Evolutionary conservation across 2,888 invertebrate genomes (phyloP).

Genomic region (Schizotus pectinicornis): DNA sequence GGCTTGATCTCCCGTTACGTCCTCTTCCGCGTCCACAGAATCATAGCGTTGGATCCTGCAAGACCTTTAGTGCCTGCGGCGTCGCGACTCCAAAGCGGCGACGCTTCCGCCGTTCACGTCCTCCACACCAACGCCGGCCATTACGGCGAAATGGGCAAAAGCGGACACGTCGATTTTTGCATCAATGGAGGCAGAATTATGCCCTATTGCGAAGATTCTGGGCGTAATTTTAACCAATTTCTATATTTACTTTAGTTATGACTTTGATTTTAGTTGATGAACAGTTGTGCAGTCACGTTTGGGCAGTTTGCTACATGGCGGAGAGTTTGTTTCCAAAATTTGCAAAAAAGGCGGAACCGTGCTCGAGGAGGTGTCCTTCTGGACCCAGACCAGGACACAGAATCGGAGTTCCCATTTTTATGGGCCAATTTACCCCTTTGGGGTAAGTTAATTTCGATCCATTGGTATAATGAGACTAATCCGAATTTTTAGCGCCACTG

Average conservation of each 20-base stretch:
- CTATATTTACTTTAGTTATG: background rate
- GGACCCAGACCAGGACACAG: constrained; percentile 64
- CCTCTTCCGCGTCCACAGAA: constrained; percentile 74
- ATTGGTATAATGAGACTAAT: background rate
- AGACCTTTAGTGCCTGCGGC: constrained; percentile 71
- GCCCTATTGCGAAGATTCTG: constrained; percentile 75
- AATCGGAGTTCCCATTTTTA: constrained; percentile 65
- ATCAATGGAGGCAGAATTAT: constrained; percentile 79
- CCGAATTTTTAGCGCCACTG: constrained; percentile 62
- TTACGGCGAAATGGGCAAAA: constrained; percentile 75
- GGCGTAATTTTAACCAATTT: constrained; percentile 60
- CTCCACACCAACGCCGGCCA: constrained; percentile 82
- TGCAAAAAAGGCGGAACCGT: constrained; percentile 69
- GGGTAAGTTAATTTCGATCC: constrained; percentile 57
- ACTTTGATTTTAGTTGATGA: constrained; percentile 61
- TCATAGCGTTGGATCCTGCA: constrained; percentile 77
- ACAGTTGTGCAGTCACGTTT: constrained; percentile 80
- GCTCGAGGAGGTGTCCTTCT: constrained; percentile 74
- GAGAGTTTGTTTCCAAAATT: constrained; percentile 70
- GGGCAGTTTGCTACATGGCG: constrained; percentile 81
- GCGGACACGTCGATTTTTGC: constrained; percentile 81
- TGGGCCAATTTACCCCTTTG: constrained; percentile 77
- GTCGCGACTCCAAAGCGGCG: constrained; percentile 67
- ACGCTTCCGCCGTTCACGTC: constrained; percentile 78
- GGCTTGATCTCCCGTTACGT: constrained; percentile 77